A percentile compares a stretch with the other conserved stretches of the same genome.
Evolutionary conservation across 92 coral and sea anemone species (phyloP).

Genomic region (Virgularia gustaviana): DNA sequence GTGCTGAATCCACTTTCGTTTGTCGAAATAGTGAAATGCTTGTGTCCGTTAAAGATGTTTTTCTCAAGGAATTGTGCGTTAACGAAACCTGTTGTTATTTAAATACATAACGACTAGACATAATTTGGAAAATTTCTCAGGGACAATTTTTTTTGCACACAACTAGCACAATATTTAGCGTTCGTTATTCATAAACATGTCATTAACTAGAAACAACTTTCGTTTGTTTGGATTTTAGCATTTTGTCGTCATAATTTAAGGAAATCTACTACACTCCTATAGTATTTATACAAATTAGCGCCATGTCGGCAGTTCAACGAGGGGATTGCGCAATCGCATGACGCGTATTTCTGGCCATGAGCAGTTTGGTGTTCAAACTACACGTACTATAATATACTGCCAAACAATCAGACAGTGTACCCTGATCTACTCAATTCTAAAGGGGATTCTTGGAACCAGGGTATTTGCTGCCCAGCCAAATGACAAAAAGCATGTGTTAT

Average conservation of each 20-base stretch:
- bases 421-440: conserved; percentile 49
- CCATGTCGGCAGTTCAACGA: conserved; percentile 2
- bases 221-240: conserved; percentile 9
- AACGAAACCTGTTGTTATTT: neutral
- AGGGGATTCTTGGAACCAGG: conserved; percentile 43
- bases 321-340: conserved; percentile 9
- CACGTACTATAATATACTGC: conserved; percentile 60
- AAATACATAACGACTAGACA: neutral
- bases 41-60: neutral
- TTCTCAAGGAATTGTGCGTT: conserved; percentile 3
- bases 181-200: conserved; percentile 4
- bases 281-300: neutral
- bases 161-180: neutral
- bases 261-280: conserved; percentile 5
- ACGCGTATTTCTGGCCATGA: conserved; percentile 22
- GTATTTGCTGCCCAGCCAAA: conserved; percentile 21
- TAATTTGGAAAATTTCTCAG: neutral
- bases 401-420: conserved; percentile 64
- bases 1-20: conserved; percentile 1
- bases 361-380: neutral
- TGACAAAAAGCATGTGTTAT: conserved; percentile 24
- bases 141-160: neutral
- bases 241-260: neutral
- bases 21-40: neutral
- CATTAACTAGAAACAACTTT: neutral